phyloP scores from a whole-genome alignment of 2,888 invertebrate species.

The Ennomos erosarius region DNA sequence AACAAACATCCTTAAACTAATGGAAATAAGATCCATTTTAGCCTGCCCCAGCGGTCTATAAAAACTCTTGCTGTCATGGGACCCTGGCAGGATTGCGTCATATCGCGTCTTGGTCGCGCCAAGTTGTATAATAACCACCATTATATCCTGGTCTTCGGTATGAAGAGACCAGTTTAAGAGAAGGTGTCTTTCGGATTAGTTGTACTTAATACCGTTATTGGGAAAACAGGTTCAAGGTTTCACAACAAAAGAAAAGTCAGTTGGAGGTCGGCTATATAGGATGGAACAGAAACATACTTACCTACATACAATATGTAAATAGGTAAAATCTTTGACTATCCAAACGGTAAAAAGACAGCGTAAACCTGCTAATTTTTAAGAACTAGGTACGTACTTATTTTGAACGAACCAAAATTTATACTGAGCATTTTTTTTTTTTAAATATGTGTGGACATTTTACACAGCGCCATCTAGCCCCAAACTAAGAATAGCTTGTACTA shows the following conservation, averaged over 20 bases:
- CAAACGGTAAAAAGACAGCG: too few species aligned
- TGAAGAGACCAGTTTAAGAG: slow-evolving; percentile 25
- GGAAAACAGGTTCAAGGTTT: slow-evolving; percentile 58
- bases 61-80: slow-evolving; percentile 42
- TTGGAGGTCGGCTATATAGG: slow-evolving; percentile 43
- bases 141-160: slow-evolving; percentile 45
- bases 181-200: slow-evolving; percentile 43
- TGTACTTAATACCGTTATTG: slow-evolving; percentile 45
- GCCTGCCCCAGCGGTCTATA: slow-evolving; percentile 1
- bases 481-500: too few species aligned
- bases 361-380: too few species aligned
- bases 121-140: slow-evolving; percentile 52
- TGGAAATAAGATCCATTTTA: slow-evolving; percentile 35
- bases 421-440: too few species aligned
- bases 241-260: slow-evolving; percentile 46
- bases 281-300: background rate
- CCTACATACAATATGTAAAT: background rate
- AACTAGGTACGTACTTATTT: too few species aligned
- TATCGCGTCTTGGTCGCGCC: slow-evolving; percentile 57
- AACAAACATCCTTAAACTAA: slow-evolving; percentile 22
- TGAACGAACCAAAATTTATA: too few species aligned
- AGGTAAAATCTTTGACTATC: too few species aligned
- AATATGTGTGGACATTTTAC: too few species aligned
- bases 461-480: too few species aligned
- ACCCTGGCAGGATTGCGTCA: slow-evolving; percentile 59